Percentiles rank a stretch among this genome's conserved stretches.
These are phyloP conservation scores for Numenius arquata DNA, from an alignment of 2,113 vertebrate genomes.

Conservation along the genomic window DNA sequence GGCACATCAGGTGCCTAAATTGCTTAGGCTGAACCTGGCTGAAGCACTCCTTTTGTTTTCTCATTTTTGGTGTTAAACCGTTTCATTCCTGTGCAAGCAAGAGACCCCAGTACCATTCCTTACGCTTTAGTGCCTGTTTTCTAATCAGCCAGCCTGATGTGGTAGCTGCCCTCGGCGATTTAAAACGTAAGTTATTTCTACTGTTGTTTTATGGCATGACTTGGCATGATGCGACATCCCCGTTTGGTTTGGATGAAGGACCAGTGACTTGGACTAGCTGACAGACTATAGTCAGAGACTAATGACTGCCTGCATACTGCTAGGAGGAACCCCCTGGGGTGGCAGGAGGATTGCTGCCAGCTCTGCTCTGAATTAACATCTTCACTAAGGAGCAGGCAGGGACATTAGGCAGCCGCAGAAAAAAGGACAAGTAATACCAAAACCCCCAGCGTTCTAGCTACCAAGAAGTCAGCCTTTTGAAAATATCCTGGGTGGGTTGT, in stretches of 20 bases:
- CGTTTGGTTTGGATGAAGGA: slow-evolving; percentile 5
- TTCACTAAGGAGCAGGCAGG: slow-evolving; percentile 32
- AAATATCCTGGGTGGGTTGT: neutral
- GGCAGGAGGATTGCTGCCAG: slow-evolving; percentile 6
- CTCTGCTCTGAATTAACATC: slow-evolving; percentile 57
- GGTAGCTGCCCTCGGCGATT: slow-evolving; percentile 8
- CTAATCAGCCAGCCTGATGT: neutral
- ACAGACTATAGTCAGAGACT: slow-evolving; percentile 39
- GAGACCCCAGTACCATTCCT: neutral
- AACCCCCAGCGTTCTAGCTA: neutral
- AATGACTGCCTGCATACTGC: slow-evolving; percentile 51
- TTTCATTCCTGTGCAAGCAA: neutral
- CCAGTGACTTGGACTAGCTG: slow-evolving; percentile 31
- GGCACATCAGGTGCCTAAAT: neutral
- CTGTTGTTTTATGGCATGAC: slow-evolving; percentile 42
- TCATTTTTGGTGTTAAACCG: neutral
- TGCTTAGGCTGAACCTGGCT: neutral
- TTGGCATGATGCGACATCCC: slow-evolving; percentile 28
- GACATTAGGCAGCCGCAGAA: neutral
- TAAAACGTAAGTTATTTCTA: neutral
- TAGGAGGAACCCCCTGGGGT: slow-evolving; percentile 50
- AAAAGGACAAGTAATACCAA: neutral
- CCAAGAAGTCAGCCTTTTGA: neutral
- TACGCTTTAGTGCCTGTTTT: neutral
- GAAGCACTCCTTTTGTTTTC: neutral